Base-by-base conservation (phyloP, 2,888 invertebrate species). In the Eupsilia transversa region DNA sequence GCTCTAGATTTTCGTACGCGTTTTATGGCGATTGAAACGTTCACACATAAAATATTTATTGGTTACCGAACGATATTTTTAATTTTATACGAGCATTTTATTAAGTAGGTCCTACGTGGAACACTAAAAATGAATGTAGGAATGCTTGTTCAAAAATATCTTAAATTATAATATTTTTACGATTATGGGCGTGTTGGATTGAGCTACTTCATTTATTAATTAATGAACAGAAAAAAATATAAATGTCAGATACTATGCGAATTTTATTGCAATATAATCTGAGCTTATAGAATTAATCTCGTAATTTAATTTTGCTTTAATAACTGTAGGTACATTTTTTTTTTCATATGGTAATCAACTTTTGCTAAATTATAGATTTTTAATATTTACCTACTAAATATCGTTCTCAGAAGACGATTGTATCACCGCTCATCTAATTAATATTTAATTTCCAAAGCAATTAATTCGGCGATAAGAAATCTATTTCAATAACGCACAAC, bases 1-100 rank as follows among this genome's bases (percentile, higher is more conserved):
- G 87, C 86, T 86, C 87, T 82, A 87, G 85, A 89, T 88, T 87
- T 89, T 86, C 80, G 83, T 84, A 80, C 75, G 75, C 70, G 77
- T 77, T 90, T 88, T 87, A 86, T 86, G 83, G 72, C 83, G 87
- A 89, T 88, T 85, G 83, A 89, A 86, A 86, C 69, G 82, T 85
- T 85, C 83, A 83, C 86, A 83, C 81, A 84, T 88, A 86, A 85
- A 88, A 84, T 80, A n/a, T 89, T 89, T 89, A 89, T 89, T 77
- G 82, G 74, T 75, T 84, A 77, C 59, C 71, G 75, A 79, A 80
- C 72, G 74, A 79, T 82, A 81, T 84, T 83, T 87, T 82, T 85
- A 82, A 85, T 77, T 86, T 78, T 82, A 79, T 81, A 73, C 64
- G 46, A 54, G 61, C 56, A 33, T 73, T 80, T 84, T 82, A 84